These are phyloP conservation scores for Erythrolamprus reginae DNA, from an alignment of 2,113 vertebrate genomes.

Conservation along the genomic window DNA sequence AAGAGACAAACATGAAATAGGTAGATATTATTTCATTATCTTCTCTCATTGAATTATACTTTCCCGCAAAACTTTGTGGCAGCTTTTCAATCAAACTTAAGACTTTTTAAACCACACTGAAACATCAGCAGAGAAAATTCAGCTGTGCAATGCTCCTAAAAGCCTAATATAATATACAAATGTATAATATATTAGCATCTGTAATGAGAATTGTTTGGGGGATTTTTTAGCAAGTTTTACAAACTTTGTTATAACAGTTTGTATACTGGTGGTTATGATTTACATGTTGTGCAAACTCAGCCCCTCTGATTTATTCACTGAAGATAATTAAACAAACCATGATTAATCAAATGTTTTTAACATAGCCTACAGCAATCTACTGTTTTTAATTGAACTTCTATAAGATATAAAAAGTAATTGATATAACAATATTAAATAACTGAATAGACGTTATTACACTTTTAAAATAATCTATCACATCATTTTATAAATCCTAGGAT, in stretches of 20 bases:
- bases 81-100: not conserved
- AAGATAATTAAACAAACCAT: not conserved
- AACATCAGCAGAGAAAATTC: not conserved
- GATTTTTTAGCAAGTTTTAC: not conserved
- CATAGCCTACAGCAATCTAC: not conserved
- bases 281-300: not conserved
- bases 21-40: not conserved
- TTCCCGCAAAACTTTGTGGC: not conserved
- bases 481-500: not conserved
- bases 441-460: too few species aligned
- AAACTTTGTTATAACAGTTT: not conserved
- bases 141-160: not conserved
- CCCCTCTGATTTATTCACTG: not conserved
- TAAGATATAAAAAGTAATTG: not conserved
- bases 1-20: conserved; percentile 33
- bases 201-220: not conserved
- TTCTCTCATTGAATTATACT: not conserved
- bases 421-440: not conserved
- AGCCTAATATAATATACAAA: not conserved
- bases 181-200: not conserved
- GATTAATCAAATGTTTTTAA: not conserved
- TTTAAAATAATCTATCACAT: not conserved
- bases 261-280: not conserved
- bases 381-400: not conserved
- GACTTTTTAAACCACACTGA: not conserved